Base-by-base conservation (phyloP, 2,888 invertebrate genomes). In the Nipponacmea schrenckii region DNA sequence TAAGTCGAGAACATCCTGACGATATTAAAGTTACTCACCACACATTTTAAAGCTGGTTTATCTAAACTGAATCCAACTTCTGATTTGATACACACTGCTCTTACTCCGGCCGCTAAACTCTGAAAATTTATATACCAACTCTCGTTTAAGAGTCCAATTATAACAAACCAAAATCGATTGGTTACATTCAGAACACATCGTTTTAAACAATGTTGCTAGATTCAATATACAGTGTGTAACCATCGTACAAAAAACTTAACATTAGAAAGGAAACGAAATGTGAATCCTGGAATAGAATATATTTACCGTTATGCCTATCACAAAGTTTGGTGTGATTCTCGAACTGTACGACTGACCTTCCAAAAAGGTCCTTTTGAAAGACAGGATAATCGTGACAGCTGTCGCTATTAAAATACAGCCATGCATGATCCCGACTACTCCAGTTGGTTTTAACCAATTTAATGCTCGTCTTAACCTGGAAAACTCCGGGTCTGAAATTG, bases 21-120 rank as follows among this genome's bases (percentile, higher is more conserved):
- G n/a, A 39, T 10, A 39, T 39, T 39, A 39, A 8, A 39, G 8
- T 20, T 20, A 56, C 56, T 24, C 24, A 56, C 56, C 24, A 56
- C 56, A 56, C 56, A 56, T 56, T 56, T 56, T 56, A 56, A 24
- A 24, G 20, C 56, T 24, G 56, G 14, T 10, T 56, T 20, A 1
- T 56, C 56, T 56, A 56, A 56, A 56, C 20, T 56, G 14, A 56
- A 56, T 12, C 56, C 56, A 14, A 56, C 56, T 56, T 56, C 56
- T 2, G 20, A 20, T 56, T 56, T 56, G 20, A 56, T 56, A 20
- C 20, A 24, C n/a, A 56, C 20, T 24, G 56, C 56, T 24, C 56
- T 20, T 2, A 20, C 20, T 1, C 56, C 56, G 24, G 56, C 20
- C 20, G 24, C 20, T 24, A 56, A 24, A 14, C 56, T 24, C 56